Base-by-base conservation (phyloP, 1,140 invertebrate species). In the Oryctes rhinoceros region DNA sequence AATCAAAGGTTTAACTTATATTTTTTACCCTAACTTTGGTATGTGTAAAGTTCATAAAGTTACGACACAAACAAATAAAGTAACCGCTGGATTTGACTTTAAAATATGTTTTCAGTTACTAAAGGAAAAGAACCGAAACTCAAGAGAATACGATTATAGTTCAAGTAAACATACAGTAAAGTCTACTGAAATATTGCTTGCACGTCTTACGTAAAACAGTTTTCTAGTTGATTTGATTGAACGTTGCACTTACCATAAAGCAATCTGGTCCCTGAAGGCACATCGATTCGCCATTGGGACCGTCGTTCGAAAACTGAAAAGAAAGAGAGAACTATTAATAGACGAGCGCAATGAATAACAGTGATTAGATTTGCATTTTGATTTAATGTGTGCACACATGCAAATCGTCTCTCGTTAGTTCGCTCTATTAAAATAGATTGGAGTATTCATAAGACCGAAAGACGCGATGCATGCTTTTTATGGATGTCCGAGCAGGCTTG, bases 201-300 rank as follows among this genome's bases (percentile, higher is more conserved):
- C 10, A 35, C 24, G 65, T 24, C 65, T 71, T n/a, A 37, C 65
- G 18, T 37, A 37, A 71, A 71, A 71, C 11, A 71, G 65, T 30
- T 71, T 30, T 71, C 35, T 24, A 71, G 65, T 71, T 71, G 65
- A 71, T 71, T 71, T 71, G 65, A 71, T 71, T 24, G 65, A 71
- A 35, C 65, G 15, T 71, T 24, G 65, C 65, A 90, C 90, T 91
- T 85, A 92, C 91, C 91, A 91, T 91, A 88, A 91, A 92, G 86
- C 91, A 92, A 87, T 91, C 91, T 80, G 91, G 90, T 85, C 90
- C 91, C 85, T 92, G 91, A 85, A 92, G 88, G 86, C 91, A 92
- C 85, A 90, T 90, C 65, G 90, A 90, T 87, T 91, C 91, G 86
- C 90, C 90, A 84, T 90, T 87, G n/a, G 87, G 89, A 85, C 84